A percentile compares a stretch with the other conserved stretches of the same genome.
Evolutionary conservation across 2,888 invertebrate genomes (phyloP).

Genomic region (Copidosoma aretas): DNA sequence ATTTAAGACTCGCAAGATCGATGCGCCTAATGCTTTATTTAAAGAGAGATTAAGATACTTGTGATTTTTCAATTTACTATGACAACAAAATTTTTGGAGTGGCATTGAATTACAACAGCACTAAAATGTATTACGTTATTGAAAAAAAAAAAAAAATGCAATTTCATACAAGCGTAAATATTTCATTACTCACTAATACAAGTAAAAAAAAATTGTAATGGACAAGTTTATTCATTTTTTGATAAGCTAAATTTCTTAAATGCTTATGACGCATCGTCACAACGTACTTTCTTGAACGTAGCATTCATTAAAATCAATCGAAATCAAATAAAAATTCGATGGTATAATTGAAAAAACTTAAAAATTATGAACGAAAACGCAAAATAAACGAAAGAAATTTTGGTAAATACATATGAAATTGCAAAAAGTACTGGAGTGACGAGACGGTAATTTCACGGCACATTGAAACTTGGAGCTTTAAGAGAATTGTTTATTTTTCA

Average conservation of each 20-base stretch:
- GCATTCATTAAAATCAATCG: constrained; percentile 19
- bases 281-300: constrained; percentile 33
- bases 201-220: too few relatives aligned
- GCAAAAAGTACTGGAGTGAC: too few relatives aligned
- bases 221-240: background rate
- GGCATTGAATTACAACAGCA: constrained; percentile 23
- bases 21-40: constrained; percentile 39
- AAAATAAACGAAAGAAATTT: constrained; percentile 16
- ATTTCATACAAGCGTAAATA: too few relatives aligned
- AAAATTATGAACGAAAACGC: background rate
- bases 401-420: background rate
- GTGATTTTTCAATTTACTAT: constrained; percentile 32
- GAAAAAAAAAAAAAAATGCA: too few relatives aligned
- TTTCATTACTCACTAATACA: too few relatives aligned
- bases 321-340: constrained; percentile 8
- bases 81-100: constrained; percentile 30
- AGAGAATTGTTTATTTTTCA: constrained; percentile 27
- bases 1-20: constrained; percentile 40
- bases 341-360: background rate
- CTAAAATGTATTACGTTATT: too few relatives aligned
- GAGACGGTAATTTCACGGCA: constrained; percentile 27
- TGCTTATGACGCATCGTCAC: constrained; percentile 32
- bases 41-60: constrained; percentile 38
- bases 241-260: constrained; percentile 13
- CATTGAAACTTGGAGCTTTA: constrained; percentile 38